Evolutionary conservation across 2,888 invertebrate species (phyloP), one percentile per base, ranked within the genome.

Genomic region (Tetragonula carbonaria): DNA sequence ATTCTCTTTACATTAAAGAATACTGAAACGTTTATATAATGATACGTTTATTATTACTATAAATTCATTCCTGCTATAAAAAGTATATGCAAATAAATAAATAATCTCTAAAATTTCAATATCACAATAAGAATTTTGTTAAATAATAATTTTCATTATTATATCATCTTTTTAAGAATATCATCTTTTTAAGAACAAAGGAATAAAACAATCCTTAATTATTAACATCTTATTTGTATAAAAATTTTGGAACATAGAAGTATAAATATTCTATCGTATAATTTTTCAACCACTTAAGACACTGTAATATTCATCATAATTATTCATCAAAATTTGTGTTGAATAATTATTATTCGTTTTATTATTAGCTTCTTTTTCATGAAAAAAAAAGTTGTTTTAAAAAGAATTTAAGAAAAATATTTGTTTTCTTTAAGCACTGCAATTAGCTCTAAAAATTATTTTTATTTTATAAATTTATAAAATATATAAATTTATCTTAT

Each of bases 371-470:
- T n/a, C 33, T 57, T 51, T 5, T 51, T 51, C 16, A 16, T 5
- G 16, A 16, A 28, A 28, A 28, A 28, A 28, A 28, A 28, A 13
- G 16, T 57, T 57, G 3, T 38, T 45, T 45, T 45, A 45, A 18
- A 57, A 57, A 57, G n/a, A 14, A 5, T 57, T 45, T 8, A 45
- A 45, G 45, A 57, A n/a, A 13, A n/a, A n/a, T n/a, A 57, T n/a
- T 57, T 28, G 14, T 38, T 50, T n/a, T 21, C 76, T 68, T 77
- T 77, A 50, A 65, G 18, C 33, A 74, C 63, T 82, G 74, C 82
- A 84, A 78, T 77, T 82, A 82, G 78, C 78, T 82, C 38, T 65
- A 65, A 71, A 53, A 59, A 45, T 59, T 21, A 74, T 66, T 78
- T 78, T 59, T 74, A 5, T 53, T 53, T 18, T 53, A 8, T 57